Conservation (phyloP, 2,113 vertebrate genomes). For the Cyanistes caeruleus region DNA sequence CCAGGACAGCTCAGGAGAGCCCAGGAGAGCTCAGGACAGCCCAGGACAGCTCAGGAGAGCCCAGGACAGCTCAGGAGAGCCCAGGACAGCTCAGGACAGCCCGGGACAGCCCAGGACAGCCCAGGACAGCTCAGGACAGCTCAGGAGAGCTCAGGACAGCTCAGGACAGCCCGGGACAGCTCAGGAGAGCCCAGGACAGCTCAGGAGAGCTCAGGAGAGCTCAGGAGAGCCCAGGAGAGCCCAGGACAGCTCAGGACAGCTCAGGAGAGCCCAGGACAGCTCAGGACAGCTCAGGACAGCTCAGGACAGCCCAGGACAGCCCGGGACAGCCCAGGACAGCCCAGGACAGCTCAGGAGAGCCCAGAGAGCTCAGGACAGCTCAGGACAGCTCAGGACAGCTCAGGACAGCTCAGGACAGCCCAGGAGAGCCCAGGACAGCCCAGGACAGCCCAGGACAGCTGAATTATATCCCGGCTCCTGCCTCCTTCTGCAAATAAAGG, state of each 20-base stretch:
- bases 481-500: neutral
- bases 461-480: rapidly evolving
- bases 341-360: neutral
- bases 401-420: neutral
- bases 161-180: too few species aligned
- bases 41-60: too few species aligned
- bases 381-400: too few species aligned
- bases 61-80: rapidly evolving
- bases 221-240: too few species aligned
- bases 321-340: too few species aligned
- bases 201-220: neutral
- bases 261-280: too few species aligned
- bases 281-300: neutral
- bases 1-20: rapidly evolving
- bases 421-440: neutral
- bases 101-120: too few species aligned
- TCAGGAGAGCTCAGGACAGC: neutral
- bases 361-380: neutral
- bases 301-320: neutral
- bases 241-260: neutral
- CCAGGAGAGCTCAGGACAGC: neutral
- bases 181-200: rapidly evolving
- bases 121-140: neutral
- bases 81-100: neutral
- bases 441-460: too few species aligned